phyloP scores from a whole-genome alignment of 2,888 invertebrate species.

The Mythimna vitellina region DNA sequence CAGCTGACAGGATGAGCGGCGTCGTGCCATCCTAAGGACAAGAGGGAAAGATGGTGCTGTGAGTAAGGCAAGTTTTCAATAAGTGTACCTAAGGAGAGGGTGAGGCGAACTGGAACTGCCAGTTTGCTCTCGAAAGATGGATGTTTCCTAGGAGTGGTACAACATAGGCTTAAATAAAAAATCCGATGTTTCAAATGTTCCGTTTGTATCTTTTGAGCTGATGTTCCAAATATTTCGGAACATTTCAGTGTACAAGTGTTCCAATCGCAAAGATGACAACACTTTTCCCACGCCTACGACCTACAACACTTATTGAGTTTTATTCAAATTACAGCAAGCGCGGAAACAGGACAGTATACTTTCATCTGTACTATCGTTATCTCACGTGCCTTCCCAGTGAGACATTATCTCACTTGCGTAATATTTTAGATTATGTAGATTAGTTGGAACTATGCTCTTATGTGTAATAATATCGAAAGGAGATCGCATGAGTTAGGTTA shows the following conservation, averaged over 20 bases:
- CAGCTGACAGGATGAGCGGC: slow-evolving; percentile 97
- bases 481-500: too few species aligned
- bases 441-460: slow-evolving; percentile 15
- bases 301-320: background rate
- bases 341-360: background rate
- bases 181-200: too few species aligned
- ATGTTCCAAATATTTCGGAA: too few species aligned
- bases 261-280: too few species aligned
- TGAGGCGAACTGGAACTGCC: background rate
- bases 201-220: too few species aligned
- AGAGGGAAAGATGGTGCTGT: background rate
- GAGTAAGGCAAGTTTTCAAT: background rate
- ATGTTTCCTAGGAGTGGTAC: background rate
- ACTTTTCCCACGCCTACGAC: too few species aligned
- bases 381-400: slow-evolving; percentile 6
- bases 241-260: too few species aligned
- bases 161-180: background rate
- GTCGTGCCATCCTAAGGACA: slow-evolving; percentile 97
- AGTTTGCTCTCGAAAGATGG: background rate
- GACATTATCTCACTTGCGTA: slow-evolving; percentile 30
- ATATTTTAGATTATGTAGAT: slow-evolving; percentile 56
- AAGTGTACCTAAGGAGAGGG: background rate
- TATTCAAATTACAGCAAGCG: background rate
- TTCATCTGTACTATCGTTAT: slow-evolving; percentile 23
- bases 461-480: too few species aligned